Evolutionary conservation across 2,888 invertebrate genomes (phyloP), one percentile per base, ranked within the genome.

Genomic region (Cataglyphis livida): DNA sequence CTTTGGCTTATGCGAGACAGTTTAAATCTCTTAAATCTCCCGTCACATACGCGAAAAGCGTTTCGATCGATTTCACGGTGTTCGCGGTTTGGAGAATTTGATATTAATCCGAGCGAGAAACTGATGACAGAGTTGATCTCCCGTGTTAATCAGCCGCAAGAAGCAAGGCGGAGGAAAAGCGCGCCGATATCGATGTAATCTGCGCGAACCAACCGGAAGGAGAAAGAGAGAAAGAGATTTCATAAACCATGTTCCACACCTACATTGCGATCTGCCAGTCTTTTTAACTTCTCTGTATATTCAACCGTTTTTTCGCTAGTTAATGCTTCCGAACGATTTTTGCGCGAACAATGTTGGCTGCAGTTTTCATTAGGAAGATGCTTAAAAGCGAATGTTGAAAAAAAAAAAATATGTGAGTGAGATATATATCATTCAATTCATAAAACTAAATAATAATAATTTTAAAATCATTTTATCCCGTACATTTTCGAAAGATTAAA

Each of bases 71-170:
- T 89, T 81, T 51, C 71, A 48, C 48, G 70, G 70, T 48, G 66
- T n/a, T 61, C 78, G 73, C 78, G 61, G 44, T 71, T 62, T 68
- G 66, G 54, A 66, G 83, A 89, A 84, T 88, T 88, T 83, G 85
- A 88, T 89, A 85, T 90, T 90, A 88, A 89, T 87, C 88, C 89
- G 84, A 75, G 84, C 71, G 82, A 83, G 83, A 84, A 84, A 82
- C 81, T 68, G 87, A 87, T 82, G 88, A 88, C 87, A 87, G 82
- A 74, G 81, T 85, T 88, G 85, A 88, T 89, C 90, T 83, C 48
- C 84, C 84, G 82, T 84, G 90, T 88, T 90, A 90, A 89, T 89
- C 89, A 87, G 85, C 83, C 87, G 70, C 88, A 78, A 78, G 70
- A 21, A 64, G 73, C 76, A 71, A 25, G 81, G 78, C 76, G 78